A percentile compares a stretch with the other conserved stretches of the same genome.
Evolutionary conservation across 2,113 vertebrate genomes (phyloP).

Genomic region (Ptychochromis oligacanthus): DNA sequence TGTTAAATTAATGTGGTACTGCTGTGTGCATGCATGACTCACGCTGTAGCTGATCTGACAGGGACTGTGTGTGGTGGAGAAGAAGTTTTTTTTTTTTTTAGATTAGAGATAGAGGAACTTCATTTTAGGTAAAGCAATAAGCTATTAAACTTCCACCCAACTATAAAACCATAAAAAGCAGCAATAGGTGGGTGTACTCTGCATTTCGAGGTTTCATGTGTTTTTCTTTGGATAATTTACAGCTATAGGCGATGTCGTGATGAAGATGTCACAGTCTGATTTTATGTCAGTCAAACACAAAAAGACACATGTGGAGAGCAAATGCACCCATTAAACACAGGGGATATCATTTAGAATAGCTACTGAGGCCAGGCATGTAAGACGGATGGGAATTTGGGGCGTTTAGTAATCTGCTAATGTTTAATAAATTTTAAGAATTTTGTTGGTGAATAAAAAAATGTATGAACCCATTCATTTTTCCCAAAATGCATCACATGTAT

Average conservation of each 20-base stretch:
- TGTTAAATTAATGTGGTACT: conserved; percentile 46
- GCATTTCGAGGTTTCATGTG: not conserved
- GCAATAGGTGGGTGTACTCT: not conserved
- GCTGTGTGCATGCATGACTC: conserved; percentile 11
- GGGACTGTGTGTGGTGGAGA: not conserved
- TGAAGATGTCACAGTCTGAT: not conserved
- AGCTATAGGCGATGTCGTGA: not conserved
- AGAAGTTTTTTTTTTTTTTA: not conserved
- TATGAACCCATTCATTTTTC: not conserved
- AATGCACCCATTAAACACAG: not conserved
- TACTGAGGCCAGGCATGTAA: not conserved
- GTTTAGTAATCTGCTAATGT: not conserved
- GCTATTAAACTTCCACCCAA: not conserved
- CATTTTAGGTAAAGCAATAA: not conserved
- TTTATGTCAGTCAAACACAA: not conserved
- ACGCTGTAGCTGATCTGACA: conserved; percentile 14
- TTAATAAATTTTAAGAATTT: not conserved
- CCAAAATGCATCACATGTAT: not conserved
- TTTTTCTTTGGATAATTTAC: not conserved
- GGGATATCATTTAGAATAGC: not conserved
- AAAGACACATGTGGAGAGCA: not conserved
- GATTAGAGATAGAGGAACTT: conserved; percentile 28
- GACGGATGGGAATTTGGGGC: not conserved
- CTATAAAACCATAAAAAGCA: not conserved
- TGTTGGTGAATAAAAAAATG: rapidly evolving